Evolutionary conservation across 2,113 vertebrate genomes (phyloP).

Genomic region (Tapirus terrestris): DNA sequence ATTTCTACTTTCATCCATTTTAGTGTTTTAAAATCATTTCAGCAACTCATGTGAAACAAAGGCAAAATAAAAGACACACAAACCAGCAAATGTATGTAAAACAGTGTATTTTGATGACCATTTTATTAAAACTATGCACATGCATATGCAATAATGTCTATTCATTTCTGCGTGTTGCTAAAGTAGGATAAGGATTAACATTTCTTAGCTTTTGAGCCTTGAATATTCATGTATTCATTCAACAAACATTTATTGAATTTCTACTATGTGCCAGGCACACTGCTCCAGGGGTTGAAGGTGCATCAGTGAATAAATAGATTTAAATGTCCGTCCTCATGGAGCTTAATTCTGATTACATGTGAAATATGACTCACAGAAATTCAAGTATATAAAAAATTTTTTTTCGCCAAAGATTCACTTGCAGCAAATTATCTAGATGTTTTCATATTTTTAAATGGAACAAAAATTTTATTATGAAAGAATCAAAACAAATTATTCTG

Average conservation of each 20-base stretch:
- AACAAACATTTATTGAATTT: not conserved
- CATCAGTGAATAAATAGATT: not conserved
- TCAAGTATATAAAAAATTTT: not conserved
- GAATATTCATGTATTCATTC: not conserved
- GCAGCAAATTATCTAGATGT: not conserved
- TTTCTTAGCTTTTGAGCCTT: not conserved
- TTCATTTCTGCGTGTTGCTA: not conserved
- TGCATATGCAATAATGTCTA: not conserved
- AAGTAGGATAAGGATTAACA: not conserved
- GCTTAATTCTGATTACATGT: not conserved
- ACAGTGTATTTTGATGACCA: not conserved
- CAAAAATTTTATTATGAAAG: not conserved
- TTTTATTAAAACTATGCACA: not conserved
- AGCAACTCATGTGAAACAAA: not conserved
- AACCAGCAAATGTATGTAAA: not conserved
- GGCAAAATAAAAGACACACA: not conserved
- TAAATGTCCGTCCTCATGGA: not conserved
- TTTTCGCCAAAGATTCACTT: not conserved
- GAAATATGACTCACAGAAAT: not conserved
- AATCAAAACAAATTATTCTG: constrained; percentile 26
- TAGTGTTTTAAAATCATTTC: not conserved
- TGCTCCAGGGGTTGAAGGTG: not conserved
- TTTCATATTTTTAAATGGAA: not conserved
- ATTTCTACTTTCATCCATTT: not conserved
- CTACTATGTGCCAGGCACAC: not conserved